A percentile compares a stretch with the other conserved stretches of the same genome.
These are phyloP conservation scores for Ceyx erithaca DNA, from an alignment of 2,797 vertebrate species.

Conservation along the genomic window DNA sequence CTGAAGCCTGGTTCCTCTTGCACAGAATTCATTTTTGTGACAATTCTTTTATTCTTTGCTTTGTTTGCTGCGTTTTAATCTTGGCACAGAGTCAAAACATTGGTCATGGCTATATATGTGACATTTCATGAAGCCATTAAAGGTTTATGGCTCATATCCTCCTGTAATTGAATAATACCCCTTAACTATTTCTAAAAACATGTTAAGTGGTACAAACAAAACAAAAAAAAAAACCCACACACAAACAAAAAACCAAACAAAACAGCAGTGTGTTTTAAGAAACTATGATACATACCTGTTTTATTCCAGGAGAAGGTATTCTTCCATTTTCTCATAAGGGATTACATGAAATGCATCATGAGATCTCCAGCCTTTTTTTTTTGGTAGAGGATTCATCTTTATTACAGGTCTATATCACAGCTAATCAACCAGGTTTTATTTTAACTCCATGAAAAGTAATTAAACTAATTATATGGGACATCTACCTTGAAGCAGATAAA, in stretches of 20 bases:
- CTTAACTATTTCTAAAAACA: background rate
- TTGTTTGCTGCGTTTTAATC: background rate
- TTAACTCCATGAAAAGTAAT: background rate
- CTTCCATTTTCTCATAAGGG: background rate
- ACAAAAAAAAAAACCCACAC: too few species aligned
- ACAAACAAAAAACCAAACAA: too few species aligned
- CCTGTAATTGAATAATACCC: background rate
- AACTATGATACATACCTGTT: background rate
- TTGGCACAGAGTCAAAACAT: background rate
- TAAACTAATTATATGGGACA: background rate
- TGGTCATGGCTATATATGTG: background rate
- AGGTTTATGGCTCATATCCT: background rate
- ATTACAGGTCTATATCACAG: background rate
- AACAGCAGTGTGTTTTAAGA: background rate
- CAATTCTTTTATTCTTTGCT: background rate
- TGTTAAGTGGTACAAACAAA: background rate
- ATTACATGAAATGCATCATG: background rate
- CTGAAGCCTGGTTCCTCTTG: background rate
- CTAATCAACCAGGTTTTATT: background rate
- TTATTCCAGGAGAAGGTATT: background rate
- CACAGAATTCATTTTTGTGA: background rate
- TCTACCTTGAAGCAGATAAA: background rate
- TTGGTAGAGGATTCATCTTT: background rate
- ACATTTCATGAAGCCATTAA: background rate
- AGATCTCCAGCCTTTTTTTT: background rate